A percentile compares a stretch with the other conserved stretches of the same genome.
Conservation (phyloP, 2,113 vertebrate species). For the Actenoides hombroni region DNA sequence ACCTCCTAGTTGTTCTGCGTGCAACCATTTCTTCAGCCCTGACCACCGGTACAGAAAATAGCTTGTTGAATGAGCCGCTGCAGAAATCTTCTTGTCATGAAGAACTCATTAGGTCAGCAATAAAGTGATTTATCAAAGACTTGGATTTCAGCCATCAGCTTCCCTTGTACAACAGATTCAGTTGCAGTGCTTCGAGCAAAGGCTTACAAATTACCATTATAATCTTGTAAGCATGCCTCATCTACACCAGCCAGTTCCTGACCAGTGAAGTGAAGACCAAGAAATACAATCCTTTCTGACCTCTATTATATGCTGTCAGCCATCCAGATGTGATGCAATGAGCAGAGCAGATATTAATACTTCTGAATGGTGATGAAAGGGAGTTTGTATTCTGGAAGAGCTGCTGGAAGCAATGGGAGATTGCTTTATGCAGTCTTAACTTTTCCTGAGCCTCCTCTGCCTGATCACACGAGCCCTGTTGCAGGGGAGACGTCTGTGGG, state of each 20-base stretch:
- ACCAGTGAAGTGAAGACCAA: slow-evolving; percentile 11
- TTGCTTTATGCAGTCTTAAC: background rate
- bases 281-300: slow-evolving; percentile 28
- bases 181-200: slow-evolving; percentile 24
- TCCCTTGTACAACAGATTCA: slow-evolving; percentile 16
- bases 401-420: background rate
- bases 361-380: background rate
- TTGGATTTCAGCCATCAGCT: slow-evolving; percentile 22
- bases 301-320: slow-evolving; percentile 23
- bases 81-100: slow-evolving; percentile 54
- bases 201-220: slow-evolving; percentile 32
- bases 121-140: slow-evolving; percentile 64
- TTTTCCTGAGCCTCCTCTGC: background rate
- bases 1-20: background rate
- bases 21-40: background rate
- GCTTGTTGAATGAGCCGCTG: slow-evolving; percentile 38
- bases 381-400: background rate
- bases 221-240: slow-evolving; percentile 26
- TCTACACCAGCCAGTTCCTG: background rate
- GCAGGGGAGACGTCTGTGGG: background rate
- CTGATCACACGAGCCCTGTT: background rate
- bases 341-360: slow-evolving; percentile 7
- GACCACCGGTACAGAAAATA: slow-evolving; percentile 19
- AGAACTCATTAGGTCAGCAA: slow-evolving; percentile 63
- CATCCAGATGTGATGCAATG: slow-evolving; percentile 24